Evolutionary conservation across 2,113 vertebrate genomes (phyloP).

Genomic region (Danio rerio): DNA sequence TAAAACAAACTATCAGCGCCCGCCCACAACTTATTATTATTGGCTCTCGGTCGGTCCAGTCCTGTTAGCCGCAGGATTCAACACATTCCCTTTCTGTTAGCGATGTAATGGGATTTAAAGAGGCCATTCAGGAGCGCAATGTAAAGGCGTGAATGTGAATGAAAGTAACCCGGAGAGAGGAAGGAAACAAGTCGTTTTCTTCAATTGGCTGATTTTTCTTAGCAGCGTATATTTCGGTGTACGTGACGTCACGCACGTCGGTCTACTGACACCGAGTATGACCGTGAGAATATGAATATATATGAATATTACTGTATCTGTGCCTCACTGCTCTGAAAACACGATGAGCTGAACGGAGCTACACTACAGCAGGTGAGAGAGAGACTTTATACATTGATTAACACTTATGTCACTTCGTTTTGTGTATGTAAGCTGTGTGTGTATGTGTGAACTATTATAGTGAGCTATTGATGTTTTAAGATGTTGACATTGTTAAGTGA

Average conservation of each 20-base stretch:
- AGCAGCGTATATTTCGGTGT: background rate
- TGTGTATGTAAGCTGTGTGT: background rate
- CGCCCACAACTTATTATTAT: background rate
- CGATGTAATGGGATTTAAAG: background rate
- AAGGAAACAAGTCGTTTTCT: background rate
- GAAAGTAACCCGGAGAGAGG: background rate
- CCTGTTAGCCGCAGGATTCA: background rate
- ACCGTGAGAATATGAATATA: background rate
- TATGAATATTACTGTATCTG: background rate
- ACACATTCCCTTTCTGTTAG: background rate
- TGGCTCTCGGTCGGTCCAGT: background rate
- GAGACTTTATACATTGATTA: background rate
- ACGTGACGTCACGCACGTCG: slow-evolving; percentile 6
- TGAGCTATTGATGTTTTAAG: background rate
- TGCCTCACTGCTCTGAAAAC: slow-evolving; percentile 8
- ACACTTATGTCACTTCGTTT: background rate
- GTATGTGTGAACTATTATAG: background rate
- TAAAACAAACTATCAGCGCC: slow-evolving; percentile 12
- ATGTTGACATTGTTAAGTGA: background rate
- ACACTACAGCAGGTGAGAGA: background rate
- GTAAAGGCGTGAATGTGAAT: background rate
- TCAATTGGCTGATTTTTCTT: slow-evolving; percentile 36
- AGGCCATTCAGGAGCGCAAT: background rate
- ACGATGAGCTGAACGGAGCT: background rate
- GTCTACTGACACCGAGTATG: background rate